These are phyloP conservation scores for Erinaceus europaeus DNA, from an alignment of 2,113 vertebrate species.

Conservation along the genomic window DNA sequence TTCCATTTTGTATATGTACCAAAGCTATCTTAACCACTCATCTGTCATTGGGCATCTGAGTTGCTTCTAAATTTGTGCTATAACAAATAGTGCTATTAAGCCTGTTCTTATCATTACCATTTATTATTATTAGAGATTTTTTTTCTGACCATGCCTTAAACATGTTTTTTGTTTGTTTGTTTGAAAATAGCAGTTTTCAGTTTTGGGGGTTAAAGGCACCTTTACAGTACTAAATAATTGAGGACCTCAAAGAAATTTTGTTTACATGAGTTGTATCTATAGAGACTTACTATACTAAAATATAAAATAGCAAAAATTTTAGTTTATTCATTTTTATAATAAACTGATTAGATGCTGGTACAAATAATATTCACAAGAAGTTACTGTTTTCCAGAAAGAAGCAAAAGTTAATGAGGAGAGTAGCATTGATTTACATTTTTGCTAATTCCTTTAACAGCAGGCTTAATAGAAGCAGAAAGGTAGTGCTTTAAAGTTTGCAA, in stretches of 20 bases:
- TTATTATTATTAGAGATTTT: neutral
- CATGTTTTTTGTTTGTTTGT: too few species aligned
- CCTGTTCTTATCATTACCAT: neutral
- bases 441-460: neutral
- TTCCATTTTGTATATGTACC: too few species aligned
- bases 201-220: neutral
- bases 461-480: neutral
- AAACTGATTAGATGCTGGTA: neutral
- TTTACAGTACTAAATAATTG: conserved; percentile 7
- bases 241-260: neutral
- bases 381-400: conserved; percentile 38
- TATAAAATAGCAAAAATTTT: neutral
- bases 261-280: neutral
- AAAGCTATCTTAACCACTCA: too few species aligned
- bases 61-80: too few species aligned
- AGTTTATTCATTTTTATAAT: conserved; percentile 21
- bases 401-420: neutral
- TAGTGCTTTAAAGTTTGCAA: neutral
- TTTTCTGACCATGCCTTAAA: neutral
- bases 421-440: neutral
- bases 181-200: neutral
- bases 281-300: neutral
- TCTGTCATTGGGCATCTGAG: too few species aligned
- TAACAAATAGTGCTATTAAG: neutral
- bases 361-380: neutral